Evolutionary conservation across 2,797 vertebrate species (phyloP).

Genomic region (Epinephelus awoara): DNA sequence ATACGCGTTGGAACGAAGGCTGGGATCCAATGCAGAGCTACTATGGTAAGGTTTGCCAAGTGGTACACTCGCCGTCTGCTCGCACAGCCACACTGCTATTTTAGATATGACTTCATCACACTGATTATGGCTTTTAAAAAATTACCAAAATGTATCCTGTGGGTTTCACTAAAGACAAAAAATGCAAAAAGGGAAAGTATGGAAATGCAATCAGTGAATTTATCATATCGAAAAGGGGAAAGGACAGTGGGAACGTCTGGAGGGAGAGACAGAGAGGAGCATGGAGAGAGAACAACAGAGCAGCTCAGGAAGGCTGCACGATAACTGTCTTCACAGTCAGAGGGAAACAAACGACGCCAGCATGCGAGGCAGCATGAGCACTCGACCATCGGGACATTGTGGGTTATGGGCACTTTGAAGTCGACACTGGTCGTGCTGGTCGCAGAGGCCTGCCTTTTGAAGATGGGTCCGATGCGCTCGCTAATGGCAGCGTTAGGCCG

Average conservation of each 20-base stretch:
- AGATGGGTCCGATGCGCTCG: slow-evolving; percentile 81
- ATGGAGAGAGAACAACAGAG: slow-evolving; percentile 10
- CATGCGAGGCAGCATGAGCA: slow-evolving; percentile 73
- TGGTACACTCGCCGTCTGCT: slow-evolving; percentile 24
- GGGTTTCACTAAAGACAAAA: background rate
- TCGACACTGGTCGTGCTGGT: slow-evolving; percentile 81
- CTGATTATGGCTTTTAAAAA: slow-evolving; percentile 19
- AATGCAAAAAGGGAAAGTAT: slow-evolving; percentile 3
- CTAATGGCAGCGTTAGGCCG: slow-evolving; percentile 87
- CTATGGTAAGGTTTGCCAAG: slow-evolving; percentile 85
- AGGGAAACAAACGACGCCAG: slow-evolving; percentile 65
- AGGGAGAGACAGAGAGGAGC: background rate
- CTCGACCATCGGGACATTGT: slow-evolving; percentile 78
- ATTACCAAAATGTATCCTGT: background rate
- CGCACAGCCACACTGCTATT: slow-evolving; percentile 1
- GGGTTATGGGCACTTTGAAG: slow-evolving; percentile 79
- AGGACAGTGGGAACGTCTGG: slow-evolving; percentile 8
- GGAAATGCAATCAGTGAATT: too few species aligned
- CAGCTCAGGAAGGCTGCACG: slow-evolving; percentile 33
- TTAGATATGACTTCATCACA: slow-evolving; percentile 24
- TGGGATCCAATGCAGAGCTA: slow-evolving; percentile 89
- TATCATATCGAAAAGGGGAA: background rate
- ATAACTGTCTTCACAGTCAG: slow-evolving; percentile 58
- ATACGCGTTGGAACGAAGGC: slow-evolving; percentile 88
- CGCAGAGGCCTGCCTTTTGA: slow-evolving; percentile 82